Evolutionary conservation across 2,797 vertebrate genomes (phyloP).

Genomic region (Ambastaia sidthimunki): DNA sequence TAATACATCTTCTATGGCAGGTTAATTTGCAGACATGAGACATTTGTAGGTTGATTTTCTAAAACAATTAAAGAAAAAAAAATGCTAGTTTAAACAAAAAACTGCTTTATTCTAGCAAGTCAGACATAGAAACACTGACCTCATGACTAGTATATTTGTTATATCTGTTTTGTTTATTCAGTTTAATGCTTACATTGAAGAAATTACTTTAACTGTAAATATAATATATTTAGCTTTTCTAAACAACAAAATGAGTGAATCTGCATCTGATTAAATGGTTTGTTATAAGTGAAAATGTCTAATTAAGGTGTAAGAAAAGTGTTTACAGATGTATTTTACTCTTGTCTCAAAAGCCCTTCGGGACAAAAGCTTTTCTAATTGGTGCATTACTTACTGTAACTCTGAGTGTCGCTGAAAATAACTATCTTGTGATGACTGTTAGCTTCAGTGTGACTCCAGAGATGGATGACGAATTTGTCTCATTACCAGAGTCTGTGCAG

Average conservation of each 20-base stretch:
- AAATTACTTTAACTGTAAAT: not conserved
- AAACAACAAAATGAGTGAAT: not conserved
- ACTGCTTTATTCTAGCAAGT: no score
- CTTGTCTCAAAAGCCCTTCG: not conserved
- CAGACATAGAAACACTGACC: no score
- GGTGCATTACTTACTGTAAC: slow-evolving; percentile 17
- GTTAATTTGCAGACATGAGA: no score
- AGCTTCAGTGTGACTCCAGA: slow-evolving; percentile 28
- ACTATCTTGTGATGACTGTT: slow-evolving; percentile 14
- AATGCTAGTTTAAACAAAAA: no score
- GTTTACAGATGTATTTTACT: not conserved
- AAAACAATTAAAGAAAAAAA: no score
- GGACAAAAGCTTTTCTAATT: slow-evolving; percentile 10
- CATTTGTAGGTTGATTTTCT: no score
- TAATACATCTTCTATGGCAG: no score
- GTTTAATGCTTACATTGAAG: no score
- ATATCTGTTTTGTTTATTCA: no score
- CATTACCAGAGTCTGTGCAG: slow-evolving; percentile 29
- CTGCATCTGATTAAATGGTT: slow-evolving; percentile 1
- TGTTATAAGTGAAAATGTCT: slow-evolving; percentile 10
- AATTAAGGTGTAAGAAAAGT: slow-evolving; percentile 9
- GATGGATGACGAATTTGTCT: slow-evolving; percentile 24
- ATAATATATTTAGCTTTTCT: not conserved
- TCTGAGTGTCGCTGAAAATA: slow-evolving; percentile 22
- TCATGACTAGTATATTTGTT: no score